Percentiles rank a stretch among this genome's conserved stretches.
These are phyloP conservation scores for Axis porcinus DNA, from an alignment of 2,113 vertebrate genomes.

Conservation along the genomic window DNA sequence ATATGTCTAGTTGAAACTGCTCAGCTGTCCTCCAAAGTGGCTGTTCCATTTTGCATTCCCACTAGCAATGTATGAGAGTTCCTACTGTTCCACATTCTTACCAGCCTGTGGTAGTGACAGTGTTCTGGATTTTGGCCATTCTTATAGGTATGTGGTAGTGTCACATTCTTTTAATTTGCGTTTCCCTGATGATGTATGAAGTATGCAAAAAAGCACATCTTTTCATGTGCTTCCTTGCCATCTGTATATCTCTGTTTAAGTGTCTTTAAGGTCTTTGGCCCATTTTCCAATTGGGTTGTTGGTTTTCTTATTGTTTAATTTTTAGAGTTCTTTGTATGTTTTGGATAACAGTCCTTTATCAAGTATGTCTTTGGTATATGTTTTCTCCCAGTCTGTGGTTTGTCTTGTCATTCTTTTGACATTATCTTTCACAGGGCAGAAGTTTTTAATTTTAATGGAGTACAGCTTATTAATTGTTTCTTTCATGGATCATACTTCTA, in stretches of 20 bases:
- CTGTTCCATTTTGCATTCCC: not conserved
- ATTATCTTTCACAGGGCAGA: not conserved
- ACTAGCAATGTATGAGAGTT: not conserved
- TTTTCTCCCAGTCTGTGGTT: not conserved
- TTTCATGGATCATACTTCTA: not conserved
- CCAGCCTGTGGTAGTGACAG: not conserved
- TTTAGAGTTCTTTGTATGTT: not conserved
- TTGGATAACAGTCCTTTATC: not conserved
- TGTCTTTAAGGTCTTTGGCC: not conserved
- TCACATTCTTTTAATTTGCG: not conserved
- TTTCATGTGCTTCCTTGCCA: not conserved
- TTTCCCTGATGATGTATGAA: not conserved
- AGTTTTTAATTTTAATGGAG: slow-evolving; percentile 18
- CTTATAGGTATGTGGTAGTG: not conserved
- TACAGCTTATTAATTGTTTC: not conserved
- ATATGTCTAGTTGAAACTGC: not conserved
- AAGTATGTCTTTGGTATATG: not conserved
- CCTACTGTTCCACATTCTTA: not conserved
- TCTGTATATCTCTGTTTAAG: not conserved
- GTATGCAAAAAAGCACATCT: not conserved
- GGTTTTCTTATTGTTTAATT: not conserved
- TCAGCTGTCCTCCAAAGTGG: not conserved
- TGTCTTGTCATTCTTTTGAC: not conserved
- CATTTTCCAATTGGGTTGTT: not conserved
- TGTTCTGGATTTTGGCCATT: not conserved